A percentile compares a stretch with the other conserved stretches of the same genome.
phyloP scores from a whole-genome alignment of 2,888 invertebrate species.

The Platerodrilus igneus region DNA sequence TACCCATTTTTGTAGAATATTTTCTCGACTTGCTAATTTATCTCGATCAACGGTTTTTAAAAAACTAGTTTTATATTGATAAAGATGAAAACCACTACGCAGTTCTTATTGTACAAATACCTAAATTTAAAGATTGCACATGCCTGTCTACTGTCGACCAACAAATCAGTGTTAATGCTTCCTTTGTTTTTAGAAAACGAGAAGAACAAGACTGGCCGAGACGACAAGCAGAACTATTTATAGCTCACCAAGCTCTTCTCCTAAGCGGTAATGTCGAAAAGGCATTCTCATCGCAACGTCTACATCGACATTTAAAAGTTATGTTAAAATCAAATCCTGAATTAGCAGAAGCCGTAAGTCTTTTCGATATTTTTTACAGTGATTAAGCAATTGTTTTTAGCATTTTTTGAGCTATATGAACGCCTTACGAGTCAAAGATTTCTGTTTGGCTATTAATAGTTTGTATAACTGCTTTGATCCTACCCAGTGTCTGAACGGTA shows the following conservation, averaged over 20 bases:
- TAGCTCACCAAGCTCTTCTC: conserved; percentile 79
- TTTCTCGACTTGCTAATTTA: too few species aligned
- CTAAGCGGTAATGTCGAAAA: conserved; percentile 76
- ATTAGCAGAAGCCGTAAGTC: conserved; percentile 74
- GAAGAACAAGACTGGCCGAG: too few species aligned
- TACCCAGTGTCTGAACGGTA: conserved; percentile 49
- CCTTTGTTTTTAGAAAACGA: too few species aligned
- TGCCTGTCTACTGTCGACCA: too few species aligned
- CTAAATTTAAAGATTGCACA: too few species aligned
- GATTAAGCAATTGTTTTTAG: conserved; percentile 46
- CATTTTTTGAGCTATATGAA: conserved; percentile 90
- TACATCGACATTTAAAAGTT: conserved; percentile 70
- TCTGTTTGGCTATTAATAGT: conserved; percentile 75
- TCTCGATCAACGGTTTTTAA: too few species aligned
- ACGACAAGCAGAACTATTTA: conserved; percentile 84
- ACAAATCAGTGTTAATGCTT: too few species aligned
- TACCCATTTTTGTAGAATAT: too few species aligned
- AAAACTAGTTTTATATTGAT: too few species aligned
- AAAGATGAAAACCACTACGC: too few species aligned
- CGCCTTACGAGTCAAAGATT: conserved; percentile 81
- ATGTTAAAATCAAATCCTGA: conserved; percentile 73
- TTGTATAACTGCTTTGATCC: conserved; percentile 79
- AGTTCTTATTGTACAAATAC: too few species aligned
- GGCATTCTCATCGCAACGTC: conserved; percentile 69
- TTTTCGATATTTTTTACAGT: too few species aligned